These are phyloP conservation scores for Mythimna impura DNA, from an alignment of 2,888 invertebrate genomes.

Conservation along the genomic window DNA sequence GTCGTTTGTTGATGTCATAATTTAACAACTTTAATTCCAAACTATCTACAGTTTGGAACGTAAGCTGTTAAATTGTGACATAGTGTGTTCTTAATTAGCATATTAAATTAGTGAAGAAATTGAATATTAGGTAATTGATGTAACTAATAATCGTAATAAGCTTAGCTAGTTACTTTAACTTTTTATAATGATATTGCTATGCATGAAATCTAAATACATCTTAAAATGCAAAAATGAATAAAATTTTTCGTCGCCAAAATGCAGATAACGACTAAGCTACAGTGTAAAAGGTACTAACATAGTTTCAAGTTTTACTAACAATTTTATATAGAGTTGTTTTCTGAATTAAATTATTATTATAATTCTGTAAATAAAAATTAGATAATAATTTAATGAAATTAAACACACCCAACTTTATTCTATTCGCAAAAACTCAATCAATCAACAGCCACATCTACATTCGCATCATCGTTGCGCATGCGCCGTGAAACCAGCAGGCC, in stretches of 20 bases:
- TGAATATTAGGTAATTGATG: neutral
- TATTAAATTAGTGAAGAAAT: neutral
- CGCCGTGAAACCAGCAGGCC: conserved; percentile 78
- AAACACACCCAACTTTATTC: neutral
- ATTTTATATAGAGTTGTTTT: too few relatives aligned
- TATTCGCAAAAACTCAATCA: neutral
- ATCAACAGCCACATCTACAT: conserved; percentile 39
- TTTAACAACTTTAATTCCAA: too few relatives aligned
- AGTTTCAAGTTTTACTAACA: too few relatives aligned
- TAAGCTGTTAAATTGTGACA: conserved; percentile 1
- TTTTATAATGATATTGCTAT: neutral
- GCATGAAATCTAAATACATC: neutral
- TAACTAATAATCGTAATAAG: neutral
- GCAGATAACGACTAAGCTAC: too few relatives aligned
- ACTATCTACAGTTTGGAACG: neutral
- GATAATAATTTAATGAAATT: neutral
- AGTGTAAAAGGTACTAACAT: too few relatives aligned
- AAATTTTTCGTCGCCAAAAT: neutral
- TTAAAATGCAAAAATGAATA: neutral
- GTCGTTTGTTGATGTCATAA: too few relatives aligned
- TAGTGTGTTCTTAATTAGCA: neutral
- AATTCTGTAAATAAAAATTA: neutral
- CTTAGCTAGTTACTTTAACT: neutral
- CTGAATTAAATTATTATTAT: too few relatives aligned
- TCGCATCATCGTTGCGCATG: conserved; percentile 62